Base-by-base conservation (phyloP, 2,888 invertebrate genomes). In the Leptinotarsa tumamoca region DNA sequence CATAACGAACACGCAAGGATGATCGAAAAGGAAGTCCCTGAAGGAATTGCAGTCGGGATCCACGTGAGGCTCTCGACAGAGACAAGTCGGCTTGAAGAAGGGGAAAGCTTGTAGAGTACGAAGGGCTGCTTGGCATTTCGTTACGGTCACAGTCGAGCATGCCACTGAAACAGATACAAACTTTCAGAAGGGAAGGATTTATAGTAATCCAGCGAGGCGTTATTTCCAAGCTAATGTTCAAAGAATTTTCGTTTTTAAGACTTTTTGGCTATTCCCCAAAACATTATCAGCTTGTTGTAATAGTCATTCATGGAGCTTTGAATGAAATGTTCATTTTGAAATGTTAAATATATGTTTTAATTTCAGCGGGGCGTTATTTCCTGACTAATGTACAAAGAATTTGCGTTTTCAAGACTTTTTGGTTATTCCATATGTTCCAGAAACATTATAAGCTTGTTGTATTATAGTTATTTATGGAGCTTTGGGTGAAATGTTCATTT, bases 21-120 rank as follows among this genome's bases (percentile, higher is more conserved):
- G 97, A 89, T 96, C 96, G 89, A 96, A 96, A 83, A 97, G 92
- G 89, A 96, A 96, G 90, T 96, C 96, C 87, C 95, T 93, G 91
- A 97, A 96, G 87, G 95, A 95, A 91, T 96, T 96, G 90, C 96
- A 97, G 86, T 96, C 96, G 79, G 95, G 96, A 89, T 97, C 97
- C 87, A 95, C 94, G 89, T 94, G 94, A 61, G 96, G 96, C 87
- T 96, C 96, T 83, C 95, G 93, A 90, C 97, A 97, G 87, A 97
- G 93, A 89, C 97, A 97, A 83, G 96, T 96, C 84, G 96, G 96
- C 87, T 95, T 95, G 91, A 97, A 97, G 92, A 96, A 96, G 86
- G 96, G 95, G 88, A 96, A 96, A 78, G 95, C 95, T 90, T 96
- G 96, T 85, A 97, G 90, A 75, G 96, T 96, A 84, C 94, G 92